Percentiles rank a stretch among this genome's conserved stretches.
phyloP scores from a whole-genome alignment of 2,888 invertebrate genomes.

The Rhagium mordax region DNA sequence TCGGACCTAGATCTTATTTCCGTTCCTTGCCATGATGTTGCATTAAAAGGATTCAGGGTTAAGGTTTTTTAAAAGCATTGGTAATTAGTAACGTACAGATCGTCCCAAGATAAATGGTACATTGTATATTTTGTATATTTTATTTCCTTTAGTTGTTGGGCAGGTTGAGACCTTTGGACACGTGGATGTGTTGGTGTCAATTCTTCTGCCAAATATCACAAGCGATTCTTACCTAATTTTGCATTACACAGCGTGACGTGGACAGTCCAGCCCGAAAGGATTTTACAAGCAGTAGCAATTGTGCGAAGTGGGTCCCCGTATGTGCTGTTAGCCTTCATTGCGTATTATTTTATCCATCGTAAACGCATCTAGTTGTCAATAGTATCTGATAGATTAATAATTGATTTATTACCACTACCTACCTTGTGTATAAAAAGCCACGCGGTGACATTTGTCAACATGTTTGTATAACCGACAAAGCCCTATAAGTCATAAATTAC shows the following conservation, averaged over 20 bases:
- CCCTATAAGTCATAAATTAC: constrained; percentile 31
- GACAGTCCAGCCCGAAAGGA: no score
- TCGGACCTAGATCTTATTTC: constrained; percentile 28
- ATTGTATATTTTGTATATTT: no score
- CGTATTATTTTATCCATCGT: constrained; percentile 5
- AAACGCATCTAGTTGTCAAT: constrained; percentile 5
- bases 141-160: no score
- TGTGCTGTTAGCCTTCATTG: background rate
- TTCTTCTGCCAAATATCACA: no score
- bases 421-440: constrained; percentile 16
- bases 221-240: no score
- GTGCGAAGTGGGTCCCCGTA: background rate
- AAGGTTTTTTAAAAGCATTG: background rate
- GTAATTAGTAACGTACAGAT: no score
- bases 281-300: no score
- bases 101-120: no score
- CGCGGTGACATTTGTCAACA: constrained; percentile 15
- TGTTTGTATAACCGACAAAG: constrained; percentile 28
- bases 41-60: background rate
- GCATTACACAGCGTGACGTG: no score
- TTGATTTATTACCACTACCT: constrained; percentile 35
- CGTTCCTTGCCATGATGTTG: constrained; percentile 6
- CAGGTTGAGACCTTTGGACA: no score
- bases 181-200: no score
- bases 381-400: constrained; percentile 20